phyloP scores from a whole-genome alignment of 2,113 vertebrate genomes.

The Asarcornis scutulata region DNA sequence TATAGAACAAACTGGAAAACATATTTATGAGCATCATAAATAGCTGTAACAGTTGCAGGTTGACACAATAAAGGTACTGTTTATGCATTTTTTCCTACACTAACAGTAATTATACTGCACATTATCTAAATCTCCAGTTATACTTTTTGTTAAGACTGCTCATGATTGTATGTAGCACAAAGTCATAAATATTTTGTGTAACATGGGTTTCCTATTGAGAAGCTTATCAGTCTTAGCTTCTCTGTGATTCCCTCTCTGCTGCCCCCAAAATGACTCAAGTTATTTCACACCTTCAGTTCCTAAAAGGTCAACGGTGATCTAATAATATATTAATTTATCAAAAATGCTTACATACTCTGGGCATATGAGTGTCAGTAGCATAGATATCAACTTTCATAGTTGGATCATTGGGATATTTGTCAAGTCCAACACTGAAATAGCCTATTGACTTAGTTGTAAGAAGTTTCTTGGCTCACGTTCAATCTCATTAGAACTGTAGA shows the following conservation, averaged over 20 bases:
- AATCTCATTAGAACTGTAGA: neutral
- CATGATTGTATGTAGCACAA: neutral
- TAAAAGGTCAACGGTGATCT: neutral
- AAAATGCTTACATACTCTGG: neutral
- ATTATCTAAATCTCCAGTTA: neutral
- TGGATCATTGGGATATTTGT: neutral
- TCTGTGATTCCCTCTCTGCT: neutral
- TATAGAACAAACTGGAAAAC: neutral
- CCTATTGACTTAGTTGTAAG: neutral
- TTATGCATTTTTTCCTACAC: neutral
- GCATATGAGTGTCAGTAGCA: neutral
- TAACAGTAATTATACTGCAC: neutral
- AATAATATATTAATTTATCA: neutral
- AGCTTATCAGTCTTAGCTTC: neutral
- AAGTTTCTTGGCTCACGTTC: neutral
- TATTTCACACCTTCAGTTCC: neutral
- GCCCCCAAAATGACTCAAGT: neutral
- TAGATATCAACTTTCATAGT: neutral
- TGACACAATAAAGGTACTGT: neutral
- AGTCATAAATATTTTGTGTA: neutral
- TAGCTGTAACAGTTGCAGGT: neutral
- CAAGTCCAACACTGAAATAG: neutral
- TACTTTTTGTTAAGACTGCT: neutral
- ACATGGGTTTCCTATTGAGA: neutral
- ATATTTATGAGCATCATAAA: neutral